Percentiles rank a stretch among this genome's conserved stretches.
phyloP scores from a whole-genome alignment of 2,888 invertebrate species.

The Temnothorax rugatulus region DNA sequence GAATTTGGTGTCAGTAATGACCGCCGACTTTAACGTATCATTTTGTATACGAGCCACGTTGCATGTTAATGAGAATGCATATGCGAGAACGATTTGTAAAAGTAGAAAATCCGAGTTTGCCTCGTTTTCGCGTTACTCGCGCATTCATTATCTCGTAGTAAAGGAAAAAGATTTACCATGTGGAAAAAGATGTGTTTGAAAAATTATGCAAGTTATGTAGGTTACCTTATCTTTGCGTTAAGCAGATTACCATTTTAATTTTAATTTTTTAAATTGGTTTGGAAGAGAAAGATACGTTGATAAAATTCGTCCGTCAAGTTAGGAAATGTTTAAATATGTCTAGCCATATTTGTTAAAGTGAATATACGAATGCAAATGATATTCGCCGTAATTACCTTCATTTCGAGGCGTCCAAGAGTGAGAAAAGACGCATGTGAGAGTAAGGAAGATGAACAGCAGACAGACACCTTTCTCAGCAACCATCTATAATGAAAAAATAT shows the following conservation, averaged over 20 bases:
- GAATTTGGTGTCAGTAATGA: constrained; percentile 64
- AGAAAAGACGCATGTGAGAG: constrained; percentile 80
- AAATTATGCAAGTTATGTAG: not conserved
- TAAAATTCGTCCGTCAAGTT: not conserved
- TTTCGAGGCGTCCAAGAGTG: constrained; percentile 73
- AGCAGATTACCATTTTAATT: not conserved
- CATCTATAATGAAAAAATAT: constrained; percentile 81
- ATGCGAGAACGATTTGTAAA: constrained; percentile 47
- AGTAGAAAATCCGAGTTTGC: constrained; percentile 46
- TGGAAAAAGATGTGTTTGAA: not conserved
- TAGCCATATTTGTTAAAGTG: not conserved
- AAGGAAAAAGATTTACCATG: not conserved
- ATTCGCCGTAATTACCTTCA: constrained; percentile 66
- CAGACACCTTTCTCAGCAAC: constrained; percentile 79
- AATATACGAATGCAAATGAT: not conserved
- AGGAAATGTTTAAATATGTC: not conserved
- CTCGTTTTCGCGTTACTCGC: constrained; percentile 12
- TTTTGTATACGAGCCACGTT: constrained; percentile 34
- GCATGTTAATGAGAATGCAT: constrained; percentile 42
- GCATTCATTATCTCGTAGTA: not conserved
- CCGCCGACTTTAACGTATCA: constrained; percentile 48
- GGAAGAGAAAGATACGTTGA: not conserved
- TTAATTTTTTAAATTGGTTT: not conserved
- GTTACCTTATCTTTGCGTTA: not conserved
- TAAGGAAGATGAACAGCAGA: constrained; percentile 79